Base-by-base conservation (phyloP, 2,888 invertebrate species). In the Scaptomyza caliginosa region DNA sequence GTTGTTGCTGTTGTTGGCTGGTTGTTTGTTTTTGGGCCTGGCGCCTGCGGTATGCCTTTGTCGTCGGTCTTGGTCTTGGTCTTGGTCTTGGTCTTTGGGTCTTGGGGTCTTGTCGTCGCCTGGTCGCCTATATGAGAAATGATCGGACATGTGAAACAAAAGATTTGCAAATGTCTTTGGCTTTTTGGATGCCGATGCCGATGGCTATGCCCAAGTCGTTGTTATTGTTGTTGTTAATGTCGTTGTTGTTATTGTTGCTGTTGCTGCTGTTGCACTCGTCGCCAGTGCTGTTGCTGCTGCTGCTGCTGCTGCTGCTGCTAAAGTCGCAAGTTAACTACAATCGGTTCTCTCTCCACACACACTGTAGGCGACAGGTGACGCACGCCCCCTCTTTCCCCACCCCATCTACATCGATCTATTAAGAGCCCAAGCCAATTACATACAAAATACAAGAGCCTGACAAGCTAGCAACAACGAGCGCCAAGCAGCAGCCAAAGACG, bases 11-110 rank as follows among this genome's bases (percentile, higher is more conserved):
- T 13, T 11, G 38, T 8, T 46, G 59, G 38, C 48, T 56, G 24
- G 45, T 60, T 67, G 54, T 64, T 69, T 68, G 65, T 78, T 70
- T 84, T 79, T 68, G 79, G 82, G 88, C 85, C 86, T 88, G 89
- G 89, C 89, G 89, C 89, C 89, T 89, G 89, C 90, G 89, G 89
- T 89, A 86, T 88, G 87, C 89, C 88, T 89, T 89, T 89, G 89
- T 90, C 84, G 83, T 85, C 77, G 65, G 69, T 50, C 49, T 58
- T 65, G 48, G 50, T 49, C 32, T 21, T 43, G 24, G 34, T 56
- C n/a, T n/a, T n/a, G n/a, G n/a, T n/a, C 56, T 59, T 40, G 40
- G 46, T 56, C 71, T 39, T 42, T 57, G 50, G 64, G 70, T 74
- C 55, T 59, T 54, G 46, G 58, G 69, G 51, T 70, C 75, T 68